Evolutionary conservation across 2,113 vertebrate species (phyloP).

Genomic region (Penelope pileata): DNA sequence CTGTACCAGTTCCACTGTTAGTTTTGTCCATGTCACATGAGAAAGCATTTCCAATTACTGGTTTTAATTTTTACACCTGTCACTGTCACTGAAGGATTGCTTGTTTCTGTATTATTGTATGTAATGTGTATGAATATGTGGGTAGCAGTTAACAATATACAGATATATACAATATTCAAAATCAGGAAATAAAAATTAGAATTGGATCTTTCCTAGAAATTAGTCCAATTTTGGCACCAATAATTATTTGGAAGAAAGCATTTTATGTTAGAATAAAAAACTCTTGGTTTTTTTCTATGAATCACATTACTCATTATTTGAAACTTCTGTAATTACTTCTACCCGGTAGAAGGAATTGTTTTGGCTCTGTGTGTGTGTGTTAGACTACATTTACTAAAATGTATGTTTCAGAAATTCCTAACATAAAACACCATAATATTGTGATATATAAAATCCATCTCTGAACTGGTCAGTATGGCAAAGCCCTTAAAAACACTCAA

Average conservation of each 20-base stretch:
- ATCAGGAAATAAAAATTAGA: not conserved
- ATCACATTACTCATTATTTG: not conserved
- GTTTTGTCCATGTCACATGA: not conserved
- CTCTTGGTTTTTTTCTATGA: not conserved
- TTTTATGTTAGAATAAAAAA: not conserved
- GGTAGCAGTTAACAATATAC: not conserved
- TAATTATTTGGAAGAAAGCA: not conserved
- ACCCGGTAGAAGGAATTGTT: not conserved
- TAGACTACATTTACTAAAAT: not conserved
- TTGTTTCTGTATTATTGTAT: not conserved
- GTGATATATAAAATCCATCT: not conserved
- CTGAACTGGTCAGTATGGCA: not conserved
- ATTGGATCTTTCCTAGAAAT: not conserved
- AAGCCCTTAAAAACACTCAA: not conserved
- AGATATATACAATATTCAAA: not conserved
- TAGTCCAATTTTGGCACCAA: not conserved
- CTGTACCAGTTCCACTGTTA: not conserved
- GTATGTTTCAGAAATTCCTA: not conserved
- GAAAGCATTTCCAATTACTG: not conserved
- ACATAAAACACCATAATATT: not conserved
- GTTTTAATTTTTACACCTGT: not conserved
- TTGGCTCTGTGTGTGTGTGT: not conserved
- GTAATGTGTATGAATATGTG: not conserved
- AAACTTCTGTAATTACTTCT: not conserved
- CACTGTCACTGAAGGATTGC: not conserved